Base-by-base conservation (phyloP, 2,888 invertebrate genomes). In the Nesidiocoris tenuis region DNA sequence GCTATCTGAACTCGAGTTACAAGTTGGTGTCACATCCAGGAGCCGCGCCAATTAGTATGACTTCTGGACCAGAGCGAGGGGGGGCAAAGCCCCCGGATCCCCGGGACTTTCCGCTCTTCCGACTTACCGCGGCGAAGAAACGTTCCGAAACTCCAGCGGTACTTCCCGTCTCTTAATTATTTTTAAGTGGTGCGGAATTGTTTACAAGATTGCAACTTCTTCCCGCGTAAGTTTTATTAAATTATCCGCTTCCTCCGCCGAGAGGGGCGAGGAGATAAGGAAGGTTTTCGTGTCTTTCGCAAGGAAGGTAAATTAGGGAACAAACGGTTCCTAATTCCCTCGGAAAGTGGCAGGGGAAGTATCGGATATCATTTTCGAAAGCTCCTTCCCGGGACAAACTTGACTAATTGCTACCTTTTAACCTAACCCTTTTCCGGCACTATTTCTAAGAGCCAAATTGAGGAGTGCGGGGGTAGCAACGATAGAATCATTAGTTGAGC, bases 131-230 rank as follows among this genome's bases (percentile, higher is more conserved):
- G 39, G 39, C 5, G 12, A 39, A 39, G 5, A 2, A 70, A 24
- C 21, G 25, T 70, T 18, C 67, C 19, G 56, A 54, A 54, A 54
- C 23, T 63, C 23, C 39, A 17, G n/a, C 25, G n/a, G 24, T 17
- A 70, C 21, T 19, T 25, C 23, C 61, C 23, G 61, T 59, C 56
- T 74, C 76, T 77, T 77, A 77, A 77, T 77, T 77, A 77, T 77
- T 77, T 77, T 77, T 77, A 77, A 77, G 77, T 77, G 77, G 77
- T 67, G 76, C 77, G 77, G 77, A 77, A 77, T 77, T 76, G 77
- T 77, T 39, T 77, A 77, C 77, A 77, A 76, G 77, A 77, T 77
- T 77, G 72, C 74, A 77, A 77, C 67, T 77, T 76, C 63, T 54
- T 65, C 59, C 39, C 68, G 75, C 54, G 71, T 77, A 77, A 77